A percentile compares a stretch with the other conserved stretches of the same genome.
Conservation (phyloP, 2,113 vertebrate genomes). For the Grammomys surdaster region DNA sequence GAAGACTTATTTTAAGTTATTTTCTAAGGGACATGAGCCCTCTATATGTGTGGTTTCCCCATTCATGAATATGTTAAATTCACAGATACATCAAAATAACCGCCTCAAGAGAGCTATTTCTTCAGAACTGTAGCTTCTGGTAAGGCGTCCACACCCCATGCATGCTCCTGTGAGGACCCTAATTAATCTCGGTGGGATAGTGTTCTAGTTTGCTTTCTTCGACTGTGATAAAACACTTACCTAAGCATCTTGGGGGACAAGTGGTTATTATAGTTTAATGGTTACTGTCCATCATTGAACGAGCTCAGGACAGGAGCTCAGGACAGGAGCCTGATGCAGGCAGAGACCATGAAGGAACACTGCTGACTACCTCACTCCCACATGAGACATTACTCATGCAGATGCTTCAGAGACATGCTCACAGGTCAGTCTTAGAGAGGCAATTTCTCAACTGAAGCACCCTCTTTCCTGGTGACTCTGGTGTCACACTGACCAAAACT, state of each 20-base stretch:
- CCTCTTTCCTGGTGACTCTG: not conserved
- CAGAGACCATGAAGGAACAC: not conserved
- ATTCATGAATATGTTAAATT: not conserved
- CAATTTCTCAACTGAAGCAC: not conserved
- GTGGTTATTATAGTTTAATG: not conserved
- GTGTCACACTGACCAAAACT: not conserved
- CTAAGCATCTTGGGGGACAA: not conserved
- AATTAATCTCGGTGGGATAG: not conserved
- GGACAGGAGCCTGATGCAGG: not conserved
- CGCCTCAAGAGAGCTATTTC: not conserved
- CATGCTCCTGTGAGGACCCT: not conserved
- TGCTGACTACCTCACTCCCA: not conserved
- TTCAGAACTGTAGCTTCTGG: not conserved
- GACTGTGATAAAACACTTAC: not conserved
- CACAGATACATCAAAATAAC: not conserved
- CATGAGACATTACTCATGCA: not conserved
- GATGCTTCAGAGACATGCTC: not conserved
- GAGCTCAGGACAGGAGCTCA: not conserved
- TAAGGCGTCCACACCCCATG: not conserved
- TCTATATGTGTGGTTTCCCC: not conserved
- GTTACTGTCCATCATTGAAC: not conserved
- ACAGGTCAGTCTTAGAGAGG: not conserved
- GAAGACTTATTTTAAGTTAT: not conserved
- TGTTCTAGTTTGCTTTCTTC: not conserved
- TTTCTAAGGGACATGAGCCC: constrained; percentile 8